Evolutionary conservation across 2,888 invertebrate genomes (phyloP), one percentile per base, ranked within the genome.

Genomic region (Drosophila testacea): DNA sequence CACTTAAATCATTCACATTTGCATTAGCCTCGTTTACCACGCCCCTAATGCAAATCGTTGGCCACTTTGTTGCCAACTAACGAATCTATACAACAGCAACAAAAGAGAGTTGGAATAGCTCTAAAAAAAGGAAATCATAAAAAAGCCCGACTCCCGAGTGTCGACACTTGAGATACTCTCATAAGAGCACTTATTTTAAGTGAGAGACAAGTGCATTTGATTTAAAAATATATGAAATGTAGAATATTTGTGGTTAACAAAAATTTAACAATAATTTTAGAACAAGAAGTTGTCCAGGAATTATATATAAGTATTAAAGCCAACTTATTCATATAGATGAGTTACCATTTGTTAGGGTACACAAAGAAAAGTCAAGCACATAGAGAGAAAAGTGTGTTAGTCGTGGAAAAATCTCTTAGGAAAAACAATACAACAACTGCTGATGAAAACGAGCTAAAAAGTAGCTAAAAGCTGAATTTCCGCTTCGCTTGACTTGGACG

Each of bases 381-480:
- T 75, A 66, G 54, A 73, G 60, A 16, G 66, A 77, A 84, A 87
- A 79, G 87, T 87, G 88, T 83, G 83, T 77, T 83, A 89, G 73
- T 80, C 57, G 83, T 69, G 54, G 66, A 79, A 83, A 68, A 83
- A 66, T 83, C 82, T 87, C 56, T 75, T 81, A 54, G 60, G 60
- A 57, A 71, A 67, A 74, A 69, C 86, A 67, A 76, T 69, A 57
- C 64, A 68, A 41, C 64, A 66, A 69, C 54, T 61, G 64, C 22
- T 60, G 51, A 47, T 80, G 78, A 63, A 66, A 78, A 79, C 68
- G 81, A 78, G 82, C 83, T 87, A 84, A 87, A 87, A 84, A 89
- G 79, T 82, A 89, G 88, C 88, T 84, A 84, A 84, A 84, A 84
- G 83, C 83, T 69, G 88, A 82, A 89, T 89, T 89, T 84, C 83